Percentiles rank a stretch among this genome's conserved stretches.
These are phyloP conservation scores for Cecropterus lyciades DNA, from an alignment of 1,140 invertebrate genomes.

Conservation along the genomic window DNA sequence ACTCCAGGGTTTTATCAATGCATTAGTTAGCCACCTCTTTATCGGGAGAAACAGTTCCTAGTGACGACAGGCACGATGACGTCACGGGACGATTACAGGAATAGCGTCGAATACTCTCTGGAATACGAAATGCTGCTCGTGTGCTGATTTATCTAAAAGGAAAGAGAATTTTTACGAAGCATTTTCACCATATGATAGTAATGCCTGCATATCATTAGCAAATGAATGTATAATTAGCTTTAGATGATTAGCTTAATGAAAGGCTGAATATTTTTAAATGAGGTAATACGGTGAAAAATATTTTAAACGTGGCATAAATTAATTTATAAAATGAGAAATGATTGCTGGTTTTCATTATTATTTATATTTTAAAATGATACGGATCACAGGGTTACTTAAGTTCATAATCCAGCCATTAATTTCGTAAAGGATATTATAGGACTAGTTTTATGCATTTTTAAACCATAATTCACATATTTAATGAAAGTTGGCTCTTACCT, in stretches of 20 bases:
- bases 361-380: too few relatives aligned
- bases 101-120: background rate
- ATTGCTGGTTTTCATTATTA: background rate
- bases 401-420: too few relatives aligned
- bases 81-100: background rate
- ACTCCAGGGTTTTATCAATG: too few relatives aligned
- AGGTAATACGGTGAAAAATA: background rate
- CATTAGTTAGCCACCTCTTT: too few relatives aligned
- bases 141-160: background rate
- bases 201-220: background rate
- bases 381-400: too few relatives aligned
- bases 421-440: too few relatives aligned
- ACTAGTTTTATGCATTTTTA: too few relatives aligned
- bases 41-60: too few relatives aligned
- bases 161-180: background rate
- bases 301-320: background rate
- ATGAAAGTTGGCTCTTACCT: too few relatives aligned
- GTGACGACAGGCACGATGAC: too few relatives aligned
- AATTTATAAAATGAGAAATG: background rate
- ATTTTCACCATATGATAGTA: background rate
- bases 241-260: background rate
- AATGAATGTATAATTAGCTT: background rate
- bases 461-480: too few relatives aligned
- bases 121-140: background rate
- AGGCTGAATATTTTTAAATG: background rate